A percentile compares a stretch with the other conserved stretches of the same genome.
Conservation (phyloP, 2,113 vertebrate species). For the Xiphophorus maculatus region DNA sequence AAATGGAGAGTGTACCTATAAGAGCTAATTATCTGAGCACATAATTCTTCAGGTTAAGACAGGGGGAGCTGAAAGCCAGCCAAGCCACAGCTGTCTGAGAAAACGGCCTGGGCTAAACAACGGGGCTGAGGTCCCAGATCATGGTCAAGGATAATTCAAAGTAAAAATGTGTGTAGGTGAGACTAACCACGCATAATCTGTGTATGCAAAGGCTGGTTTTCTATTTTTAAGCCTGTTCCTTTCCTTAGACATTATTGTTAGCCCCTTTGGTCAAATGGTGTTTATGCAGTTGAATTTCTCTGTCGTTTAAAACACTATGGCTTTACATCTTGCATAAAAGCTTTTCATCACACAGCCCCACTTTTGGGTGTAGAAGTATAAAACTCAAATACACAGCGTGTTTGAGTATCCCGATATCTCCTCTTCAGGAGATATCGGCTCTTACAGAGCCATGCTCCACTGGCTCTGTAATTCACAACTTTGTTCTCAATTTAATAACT, state of each 20-base stretch:
- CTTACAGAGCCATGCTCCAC: no score
- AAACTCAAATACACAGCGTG: not conserved
- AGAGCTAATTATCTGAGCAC: conserved; percentile 84
- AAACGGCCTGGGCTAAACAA: conserved; percentile 48
- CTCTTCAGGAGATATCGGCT: no score
- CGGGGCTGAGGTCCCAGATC: conserved; percentile 51
- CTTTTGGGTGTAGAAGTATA: not conserved
- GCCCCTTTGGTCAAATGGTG: no score
- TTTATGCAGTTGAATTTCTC: no score
- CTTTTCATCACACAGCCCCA: no score
- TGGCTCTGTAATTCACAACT: not conserved
- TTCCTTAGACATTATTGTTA: no score
- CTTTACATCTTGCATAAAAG: no score
- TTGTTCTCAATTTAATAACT: not conserved
- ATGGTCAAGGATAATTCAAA: conserved; percentile 53
- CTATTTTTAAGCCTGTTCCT: no score
- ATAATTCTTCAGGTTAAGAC: conserved; percentile 85
- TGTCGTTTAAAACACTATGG: no score
- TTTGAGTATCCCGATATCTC: no score
- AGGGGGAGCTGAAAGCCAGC: conserved; percentile 69
- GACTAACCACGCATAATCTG: conserved; percentile 12
- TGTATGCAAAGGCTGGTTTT: conserved; percentile 1
- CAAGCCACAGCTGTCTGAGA: conserved; percentile 67
- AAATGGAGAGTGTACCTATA: conserved; percentile 85
- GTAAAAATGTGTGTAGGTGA: conserved; percentile 32